These are phyloP conservation scores for Hypomesus transpacificus DNA, from an alignment of 2,113 vertebrate genomes.

Conservation along the genomic window DNA sequence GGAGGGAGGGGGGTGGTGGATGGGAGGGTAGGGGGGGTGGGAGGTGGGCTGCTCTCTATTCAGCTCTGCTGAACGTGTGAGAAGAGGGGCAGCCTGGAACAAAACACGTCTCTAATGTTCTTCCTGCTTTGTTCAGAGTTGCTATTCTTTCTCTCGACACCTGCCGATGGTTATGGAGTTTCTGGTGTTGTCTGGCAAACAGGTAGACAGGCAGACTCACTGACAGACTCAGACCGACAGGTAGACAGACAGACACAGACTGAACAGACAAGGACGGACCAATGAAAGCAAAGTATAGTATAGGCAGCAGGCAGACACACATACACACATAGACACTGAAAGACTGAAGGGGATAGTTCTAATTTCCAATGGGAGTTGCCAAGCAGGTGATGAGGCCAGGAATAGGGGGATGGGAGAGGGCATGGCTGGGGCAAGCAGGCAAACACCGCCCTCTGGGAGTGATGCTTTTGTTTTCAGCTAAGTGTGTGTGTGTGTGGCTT, in stretches of 20 bases:
- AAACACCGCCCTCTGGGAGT: constrained; percentile 11
- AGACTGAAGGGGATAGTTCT: constrained; percentile 6
- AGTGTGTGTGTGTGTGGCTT: constrained; percentile 17
- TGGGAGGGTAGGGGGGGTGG: too few species aligned
- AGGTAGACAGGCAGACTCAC: constrained; percentile 15
- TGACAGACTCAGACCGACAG: neutral
- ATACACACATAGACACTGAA: constrained; percentile 2
- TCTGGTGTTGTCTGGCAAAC: neutral
- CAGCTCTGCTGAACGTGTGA: constrained; percentile 39
- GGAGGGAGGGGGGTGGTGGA: too few species aligned
- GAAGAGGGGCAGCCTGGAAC: constrained; percentile 36
- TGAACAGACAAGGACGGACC: neutral
- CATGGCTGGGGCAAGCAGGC: constrained; percentile 19
- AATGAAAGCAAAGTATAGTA: neutral
- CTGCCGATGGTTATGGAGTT: constrained; percentile 47
- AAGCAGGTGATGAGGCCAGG: constrained; percentile 18
- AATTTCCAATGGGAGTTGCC: neutral
- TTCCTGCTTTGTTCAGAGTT: constrained; percentile 26
- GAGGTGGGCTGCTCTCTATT: constrained; percentile 31
- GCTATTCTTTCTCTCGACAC: constrained; percentile 39
- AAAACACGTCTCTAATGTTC: constrained; percentile 27
- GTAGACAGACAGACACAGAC: neutral
- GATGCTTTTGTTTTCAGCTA: constrained; percentile 23
- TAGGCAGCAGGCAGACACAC: neutral
- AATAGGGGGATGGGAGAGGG: constrained; percentile 12